A percentile compares a stretch with the other conserved stretches of the same genome.
phyloP scores from a whole-genome alignment of 2,888 invertebrate species.

The Gibbula magus region DNA sequence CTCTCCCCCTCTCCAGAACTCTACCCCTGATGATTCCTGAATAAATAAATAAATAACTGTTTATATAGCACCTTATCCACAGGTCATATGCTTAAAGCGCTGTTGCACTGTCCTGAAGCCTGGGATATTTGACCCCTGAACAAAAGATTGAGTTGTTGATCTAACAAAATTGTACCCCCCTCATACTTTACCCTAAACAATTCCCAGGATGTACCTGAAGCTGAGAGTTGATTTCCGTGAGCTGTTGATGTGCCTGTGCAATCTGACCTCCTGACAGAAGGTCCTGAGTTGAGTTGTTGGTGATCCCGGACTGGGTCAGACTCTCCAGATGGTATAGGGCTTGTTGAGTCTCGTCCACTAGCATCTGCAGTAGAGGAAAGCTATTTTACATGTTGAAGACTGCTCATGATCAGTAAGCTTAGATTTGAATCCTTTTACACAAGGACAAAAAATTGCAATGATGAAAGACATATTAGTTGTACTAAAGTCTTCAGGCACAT shows the following conservation, averaged over 20 bases:
- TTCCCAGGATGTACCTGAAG: slow-evolving; percentile 53
- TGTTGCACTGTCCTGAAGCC: too few species aligned
- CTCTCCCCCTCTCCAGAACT: too few species aligned
- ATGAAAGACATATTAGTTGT: background rate
- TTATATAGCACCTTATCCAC: too few species aligned
- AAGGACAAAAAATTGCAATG: background rate
- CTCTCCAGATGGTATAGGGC: slow-evolving; percentile 56
- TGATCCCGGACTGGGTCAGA: slow-evolving; percentile 39
- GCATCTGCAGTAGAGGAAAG: slow-evolving; percentile 48
- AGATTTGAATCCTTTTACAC: background rate
- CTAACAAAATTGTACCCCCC: background rate
- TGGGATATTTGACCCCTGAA: too few species aligned
- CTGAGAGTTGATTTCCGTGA: slow-evolving; percentile 54
- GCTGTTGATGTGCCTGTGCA: slow-evolving; percentile 40
- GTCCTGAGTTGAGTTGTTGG: slow-evolving; percentile 33
- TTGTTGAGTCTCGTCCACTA: slow-evolving; percentile 65
- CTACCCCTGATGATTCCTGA: too few species aligned
- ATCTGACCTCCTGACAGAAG: slow-evolving; percentile 38
- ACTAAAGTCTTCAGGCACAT: too few species aligned
- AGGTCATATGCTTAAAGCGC: too few species aligned
- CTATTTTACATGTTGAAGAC: background rate
- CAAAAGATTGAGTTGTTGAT: background rate
- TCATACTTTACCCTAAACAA: background rate
- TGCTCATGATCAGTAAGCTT: background rate
- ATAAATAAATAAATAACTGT: too few species aligned